phyloP scores from a whole-genome alignment of 1,140 invertebrate genomes.

The Magallana gigas region DNA sequence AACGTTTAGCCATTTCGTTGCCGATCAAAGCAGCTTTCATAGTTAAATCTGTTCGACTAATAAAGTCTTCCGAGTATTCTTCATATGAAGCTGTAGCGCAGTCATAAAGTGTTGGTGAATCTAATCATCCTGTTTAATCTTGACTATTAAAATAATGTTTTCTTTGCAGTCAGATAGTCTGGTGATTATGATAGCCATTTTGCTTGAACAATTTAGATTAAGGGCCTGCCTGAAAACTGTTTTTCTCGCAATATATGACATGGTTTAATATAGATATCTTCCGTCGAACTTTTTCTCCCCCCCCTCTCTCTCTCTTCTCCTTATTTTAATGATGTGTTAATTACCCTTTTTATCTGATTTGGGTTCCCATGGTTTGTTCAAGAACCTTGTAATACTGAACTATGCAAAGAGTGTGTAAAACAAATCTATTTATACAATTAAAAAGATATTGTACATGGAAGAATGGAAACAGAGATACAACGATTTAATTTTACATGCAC shows the following conservation, averaged over 20 bases:
- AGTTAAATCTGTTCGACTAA: neutral
- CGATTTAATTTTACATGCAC: no score
- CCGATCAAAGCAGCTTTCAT: constrained; percentile 14
- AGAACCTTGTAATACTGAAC: neutral
- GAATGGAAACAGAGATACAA: no score
- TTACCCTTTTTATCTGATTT: neutral
- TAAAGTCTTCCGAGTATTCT: neutral
- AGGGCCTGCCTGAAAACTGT: neutral
- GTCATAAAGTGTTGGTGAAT: neutral
- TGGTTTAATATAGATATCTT: neutral
- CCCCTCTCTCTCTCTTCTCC: neutral
- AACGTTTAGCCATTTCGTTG: neutral
- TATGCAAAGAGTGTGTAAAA: no score
- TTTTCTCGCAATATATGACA: neutral
- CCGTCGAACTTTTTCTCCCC: neutral
- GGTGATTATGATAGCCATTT: neutral
- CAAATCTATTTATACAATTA: no score
- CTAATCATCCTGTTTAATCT: constrained; percentile 18
- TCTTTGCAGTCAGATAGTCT: constrained; percentile 29
- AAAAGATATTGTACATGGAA: no score
- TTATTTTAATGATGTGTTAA: neutral
- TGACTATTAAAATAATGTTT: constrained; percentile 17
- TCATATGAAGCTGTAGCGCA: neutral
- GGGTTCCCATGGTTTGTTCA: neutral
- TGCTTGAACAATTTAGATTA: constrained; percentile 6